Percentiles rank a stretch among this genome's conserved stretches.
Evolutionary conservation across 2,888 invertebrate genomes (phyloP).

Genomic region (Diplolepis rosae): DNA sequence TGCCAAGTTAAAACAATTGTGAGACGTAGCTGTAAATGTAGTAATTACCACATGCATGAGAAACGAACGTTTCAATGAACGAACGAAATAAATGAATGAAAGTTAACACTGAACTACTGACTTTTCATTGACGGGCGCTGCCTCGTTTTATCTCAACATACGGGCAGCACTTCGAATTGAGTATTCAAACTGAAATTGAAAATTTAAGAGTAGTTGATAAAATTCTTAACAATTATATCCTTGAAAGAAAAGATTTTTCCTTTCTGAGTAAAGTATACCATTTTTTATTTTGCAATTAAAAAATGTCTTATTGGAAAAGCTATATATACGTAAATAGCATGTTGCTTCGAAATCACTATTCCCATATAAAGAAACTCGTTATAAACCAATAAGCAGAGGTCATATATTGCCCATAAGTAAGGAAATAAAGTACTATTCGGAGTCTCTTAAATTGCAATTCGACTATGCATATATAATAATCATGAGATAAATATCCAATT

Average conservation of each 20-base stretch:
- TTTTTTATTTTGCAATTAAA: too few relatives aligned
- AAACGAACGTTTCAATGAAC: slow-evolving; percentile 20
- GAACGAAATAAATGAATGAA: slow-evolving; percentile 21
- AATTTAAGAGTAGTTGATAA: too few relatives aligned
- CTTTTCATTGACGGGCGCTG: slow-evolving; percentile 11
- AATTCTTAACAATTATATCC: too few relatives aligned
- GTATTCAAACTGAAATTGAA: too few relatives aligned
- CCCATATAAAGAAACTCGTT: slow-evolving; percentile 29
- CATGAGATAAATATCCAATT: background rate
- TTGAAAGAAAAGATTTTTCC: too few relatives aligned
- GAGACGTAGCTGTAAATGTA: slow-evolving; percentile 12
- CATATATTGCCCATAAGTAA: slow-evolving; percentile 10
- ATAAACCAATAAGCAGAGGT: slow-evolving; percentile 11
- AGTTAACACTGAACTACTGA: slow-evolving; percentile 2
- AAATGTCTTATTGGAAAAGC: slow-evolving; percentile 10
- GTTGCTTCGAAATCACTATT: slow-evolving; percentile 23
- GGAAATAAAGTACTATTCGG: slow-evolving; percentile 20
- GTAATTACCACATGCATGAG: slow-evolving; percentile 8
- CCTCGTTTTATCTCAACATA: background rate
- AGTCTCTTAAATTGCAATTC: background rate
- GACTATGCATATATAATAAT: background rate
- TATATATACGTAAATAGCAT: slow-evolving; percentile 9
- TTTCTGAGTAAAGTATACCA: too few relatives aligned
- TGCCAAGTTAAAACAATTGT: slow-evolving; percentile 17
- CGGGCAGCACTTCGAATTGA: too few relatives aligned